These are phyloP conservation scores for Diadromus collaris DNA, from an alignment of 2,888 invertebrate species.

Conservation along the genomic window DNA sequence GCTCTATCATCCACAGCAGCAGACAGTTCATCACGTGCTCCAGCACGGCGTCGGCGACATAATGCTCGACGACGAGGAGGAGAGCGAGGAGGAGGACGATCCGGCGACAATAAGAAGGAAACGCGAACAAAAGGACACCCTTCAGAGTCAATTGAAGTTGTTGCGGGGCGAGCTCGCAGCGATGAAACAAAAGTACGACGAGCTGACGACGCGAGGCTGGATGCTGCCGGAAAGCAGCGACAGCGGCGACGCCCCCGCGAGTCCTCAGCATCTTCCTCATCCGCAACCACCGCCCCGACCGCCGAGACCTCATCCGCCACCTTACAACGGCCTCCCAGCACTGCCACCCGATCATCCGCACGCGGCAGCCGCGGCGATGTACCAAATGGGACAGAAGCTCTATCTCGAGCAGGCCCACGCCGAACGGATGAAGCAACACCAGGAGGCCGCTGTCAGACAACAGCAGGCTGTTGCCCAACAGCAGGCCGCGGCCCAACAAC, in stretches of 20 bases:
- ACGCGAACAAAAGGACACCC: conserved; percentile 92
- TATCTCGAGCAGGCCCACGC: conserved; percentile 82
- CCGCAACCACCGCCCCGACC: conserved; percentile 80
- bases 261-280: conserved; percentile 80
- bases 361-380: conserved; percentile 79
- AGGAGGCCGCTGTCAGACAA: conserved; percentile 81
- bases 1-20: conserved; percentile 97
- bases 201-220: conserved; percentile 93
- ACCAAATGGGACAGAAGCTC: conserved; percentile 81
- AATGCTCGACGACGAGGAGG: conserved; percentile 86
- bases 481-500: conserved; percentile 81
- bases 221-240: conserved; percentile 82
- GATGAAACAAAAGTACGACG: conserved; percentile 95
- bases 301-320: conserved; percentile 81
- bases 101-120: conserved; percentile 91
- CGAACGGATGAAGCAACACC: conserved; percentile 81
- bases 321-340: conserved; percentile 80
- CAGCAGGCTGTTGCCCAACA: conserved; percentile 81
- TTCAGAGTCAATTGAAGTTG: conserved; percentile 91
- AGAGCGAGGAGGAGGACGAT: conserved; percentile 89
- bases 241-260: conserved; percentile 80
- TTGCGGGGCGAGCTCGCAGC: conserved; percentile 95
- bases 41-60: conserved; percentile 83
- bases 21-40: conserved; percentile 85
- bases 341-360: conserved; percentile 84